Conservation (phyloP, 2,113 vertebrate species). For the Chlamydotis undulata region DNA sequence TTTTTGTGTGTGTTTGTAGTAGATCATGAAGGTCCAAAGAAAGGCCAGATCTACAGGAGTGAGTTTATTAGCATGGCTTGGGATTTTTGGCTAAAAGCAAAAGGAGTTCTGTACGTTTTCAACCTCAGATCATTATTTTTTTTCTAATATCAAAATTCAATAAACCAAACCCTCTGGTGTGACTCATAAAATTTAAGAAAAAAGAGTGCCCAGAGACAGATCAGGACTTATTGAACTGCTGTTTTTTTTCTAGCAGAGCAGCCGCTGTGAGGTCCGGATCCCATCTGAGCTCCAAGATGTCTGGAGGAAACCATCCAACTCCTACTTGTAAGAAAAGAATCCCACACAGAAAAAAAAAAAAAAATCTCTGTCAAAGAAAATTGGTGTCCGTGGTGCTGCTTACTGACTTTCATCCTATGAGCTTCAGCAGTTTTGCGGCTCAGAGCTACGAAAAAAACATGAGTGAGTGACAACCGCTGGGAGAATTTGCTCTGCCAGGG, state of each 20-base stretch:
- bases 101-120: rapidly evolving
- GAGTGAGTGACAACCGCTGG: not conserved
- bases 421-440: not conserved
- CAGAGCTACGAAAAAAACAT: not conserved
- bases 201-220: rapidly evolving
- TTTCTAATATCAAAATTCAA: not conserved
- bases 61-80: not conserved
- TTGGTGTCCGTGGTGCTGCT: not conserved
- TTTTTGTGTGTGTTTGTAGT: not conserved
- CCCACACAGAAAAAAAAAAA: not conserved
- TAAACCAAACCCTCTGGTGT: not conserved
- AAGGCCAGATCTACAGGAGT: not conserved
- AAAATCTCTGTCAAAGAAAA: not conserved
- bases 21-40: not conserved
- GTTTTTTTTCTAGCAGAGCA: not conserved
- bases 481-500: not conserved
- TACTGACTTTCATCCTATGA: not conserved
- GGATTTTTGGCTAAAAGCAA: not conserved
- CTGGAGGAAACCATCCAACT: rapidly evolving
- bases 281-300: not conserved
- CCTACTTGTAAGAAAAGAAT: rapidly evolving
- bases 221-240: not conserved
- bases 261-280: not conserved
- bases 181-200: not conserved
- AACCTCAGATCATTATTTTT: not conserved